Conservation (phyloP, 2,797 vertebrate genomes). For the Alectoris magna region DNA sequence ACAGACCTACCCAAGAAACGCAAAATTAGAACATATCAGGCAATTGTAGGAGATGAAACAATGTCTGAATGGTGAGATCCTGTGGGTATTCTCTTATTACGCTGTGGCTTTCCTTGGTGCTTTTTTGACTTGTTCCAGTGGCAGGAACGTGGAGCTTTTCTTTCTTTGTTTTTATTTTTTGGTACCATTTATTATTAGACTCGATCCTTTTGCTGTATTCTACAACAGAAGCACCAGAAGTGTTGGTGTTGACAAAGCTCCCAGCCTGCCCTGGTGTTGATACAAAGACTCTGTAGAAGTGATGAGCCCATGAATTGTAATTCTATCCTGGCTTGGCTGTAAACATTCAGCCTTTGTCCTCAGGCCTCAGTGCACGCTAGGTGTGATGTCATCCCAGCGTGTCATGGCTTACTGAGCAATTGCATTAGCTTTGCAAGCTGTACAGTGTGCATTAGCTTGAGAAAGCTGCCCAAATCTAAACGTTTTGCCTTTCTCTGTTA, state of each 20-base stretch:
- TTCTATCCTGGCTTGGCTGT: slow-evolving; percentile 9
- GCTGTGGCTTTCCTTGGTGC: not conserved
- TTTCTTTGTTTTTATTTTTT: not conserved
- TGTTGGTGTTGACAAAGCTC: not conserved
- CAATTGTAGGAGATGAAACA: not conserved
- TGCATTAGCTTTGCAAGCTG: not conserved
- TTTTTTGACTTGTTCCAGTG: not conserved
- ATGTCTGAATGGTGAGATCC: not conserved
- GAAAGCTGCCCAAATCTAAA: not conserved
- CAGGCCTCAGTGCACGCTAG: not conserved
- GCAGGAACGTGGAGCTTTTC: not conserved
- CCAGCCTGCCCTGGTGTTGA: not conserved
- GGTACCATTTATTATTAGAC: not conserved
- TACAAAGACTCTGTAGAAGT: slow-evolving; percentile 26
- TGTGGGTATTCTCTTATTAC: fast-evolving
- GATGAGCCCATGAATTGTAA: slow-evolving; percentile 36
- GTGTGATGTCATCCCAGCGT: not conserved
- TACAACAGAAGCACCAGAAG: not conserved
- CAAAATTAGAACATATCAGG: not conserved
- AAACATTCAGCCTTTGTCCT: slow-evolving; percentile 52
- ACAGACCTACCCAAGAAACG: slow-evolving; percentile 28
- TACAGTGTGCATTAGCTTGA: not conserved
- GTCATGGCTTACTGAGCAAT: not conserved
- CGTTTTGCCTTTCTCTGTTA: not conserved
- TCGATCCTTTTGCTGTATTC: not conserved